phyloP scores from a whole-genome alignment of 2,888 invertebrate genomes.

The Harpalus rubripes region DNA sequence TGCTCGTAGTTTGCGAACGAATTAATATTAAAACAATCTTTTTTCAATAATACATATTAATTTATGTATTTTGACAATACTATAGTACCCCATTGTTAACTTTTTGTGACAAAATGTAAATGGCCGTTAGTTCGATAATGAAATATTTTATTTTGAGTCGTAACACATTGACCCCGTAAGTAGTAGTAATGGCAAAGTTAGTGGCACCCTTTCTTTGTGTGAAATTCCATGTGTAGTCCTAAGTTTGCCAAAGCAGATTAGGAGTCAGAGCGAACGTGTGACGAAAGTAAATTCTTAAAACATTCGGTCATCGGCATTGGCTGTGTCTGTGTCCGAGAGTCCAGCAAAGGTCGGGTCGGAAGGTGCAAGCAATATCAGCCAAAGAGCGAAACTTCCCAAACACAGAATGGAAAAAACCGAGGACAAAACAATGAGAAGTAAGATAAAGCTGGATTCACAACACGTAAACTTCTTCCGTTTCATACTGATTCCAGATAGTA shows the following conservation, averaged over 20 bases:
- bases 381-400: constrained; percentile 28
- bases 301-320: constrained; percentile 21
- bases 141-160: background rate
- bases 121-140: background rate
- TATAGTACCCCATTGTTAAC: too few relatives aligned
- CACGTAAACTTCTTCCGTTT: constrained; percentile 51
- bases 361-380: constrained; percentile 34
- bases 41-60: too few relatives aligned
- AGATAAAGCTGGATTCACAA: constrained; percentile 48
- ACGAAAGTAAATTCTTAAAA: constrained; percentile 37
- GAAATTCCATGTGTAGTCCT: constrained; percentile 27
- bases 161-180: background rate
- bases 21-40: too few relatives aligned
- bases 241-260: constrained; percentile 48
- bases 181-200: background rate
- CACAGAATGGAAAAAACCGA: constrained; percentile 36
- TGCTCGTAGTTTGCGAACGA: too few relatives aligned
- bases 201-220: constrained; percentile 40
- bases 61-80: too few relatives aligned
- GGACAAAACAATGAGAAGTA: constrained; percentile 36
- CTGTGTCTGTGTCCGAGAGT: background rate
- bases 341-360: background rate
- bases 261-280: constrained; percentile 41
- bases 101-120: too few relatives aligned
- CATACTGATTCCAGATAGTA: constrained; percentile 45